Conservation (phyloP, 2,888 invertebrate genomes). For the Poecilobothrus nobilitatus region DNA sequence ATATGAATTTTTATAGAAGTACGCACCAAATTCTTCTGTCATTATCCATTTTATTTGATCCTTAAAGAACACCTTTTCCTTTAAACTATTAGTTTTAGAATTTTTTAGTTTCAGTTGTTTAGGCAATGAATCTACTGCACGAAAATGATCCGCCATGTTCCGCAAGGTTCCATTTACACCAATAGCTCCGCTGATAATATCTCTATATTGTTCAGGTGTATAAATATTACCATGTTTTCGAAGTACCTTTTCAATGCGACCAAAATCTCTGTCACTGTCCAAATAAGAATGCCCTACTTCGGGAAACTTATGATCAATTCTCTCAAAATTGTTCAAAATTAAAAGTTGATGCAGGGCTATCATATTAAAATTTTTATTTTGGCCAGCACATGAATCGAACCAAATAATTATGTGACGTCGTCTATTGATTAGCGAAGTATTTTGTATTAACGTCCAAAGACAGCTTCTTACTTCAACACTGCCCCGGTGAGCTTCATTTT, state of each 20-base stretch:
- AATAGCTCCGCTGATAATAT: too few species aligned
- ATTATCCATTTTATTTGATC: too few species aligned
- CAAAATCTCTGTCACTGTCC: slow-evolving; percentile 12
- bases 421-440: slow-evolving; percentile 8
- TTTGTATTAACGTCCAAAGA: slow-evolving; percentile 10
- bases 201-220: too few species aligned
- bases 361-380: slow-evolving; percentile 8
- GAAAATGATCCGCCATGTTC: too few species aligned
- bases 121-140: too few species aligned
- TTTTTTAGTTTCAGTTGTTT: too few species aligned
- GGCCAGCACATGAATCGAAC: slow-evolving; percentile 12
- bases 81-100: too few species aligned
- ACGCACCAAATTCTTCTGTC: too few species aligned
- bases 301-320: slow-evolving; percentile 12
- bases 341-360: background rate
- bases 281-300: slow-evolving; percentile 13
- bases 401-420: slow-evolving; percentile 8
- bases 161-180: too few species aligned
- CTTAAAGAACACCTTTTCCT: too few species aligned
- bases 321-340: background rate
- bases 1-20: too few species aligned
- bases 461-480: slow-evolving; percentile 12
- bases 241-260: slow-evolving; percentile 11
- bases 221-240: too few species aligned
- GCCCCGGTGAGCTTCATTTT: slow-evolving; percentile 13